Percentiles rank a stretch among this genome's conserved stretches.
Conservation (phyloP, 2,888 invertebrate species). For the Portevinia maculata region DNA sequence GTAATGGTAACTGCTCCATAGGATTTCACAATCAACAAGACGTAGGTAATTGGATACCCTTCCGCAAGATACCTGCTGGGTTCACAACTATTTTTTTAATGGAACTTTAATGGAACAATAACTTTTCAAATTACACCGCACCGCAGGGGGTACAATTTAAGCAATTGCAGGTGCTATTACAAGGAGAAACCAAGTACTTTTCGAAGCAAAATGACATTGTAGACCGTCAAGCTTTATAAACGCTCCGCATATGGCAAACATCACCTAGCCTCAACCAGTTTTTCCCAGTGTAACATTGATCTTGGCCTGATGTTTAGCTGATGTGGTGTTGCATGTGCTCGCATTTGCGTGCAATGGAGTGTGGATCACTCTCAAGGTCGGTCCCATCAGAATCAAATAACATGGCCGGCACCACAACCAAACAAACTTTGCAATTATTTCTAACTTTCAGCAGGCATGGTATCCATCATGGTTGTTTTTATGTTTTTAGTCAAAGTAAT, state of each 20-base stretch:
- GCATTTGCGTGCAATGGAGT: background rate
- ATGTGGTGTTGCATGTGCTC: background rate
- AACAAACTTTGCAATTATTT: slow-evolving; percentile 11
- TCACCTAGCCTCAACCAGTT: slow-evolving; percentile 10
- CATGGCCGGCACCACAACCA: slow-evolving; percentile 3
- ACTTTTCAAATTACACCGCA: background rate
- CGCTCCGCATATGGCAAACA: background rate
- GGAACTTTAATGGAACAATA: background rate
- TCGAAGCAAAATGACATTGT: background rate
- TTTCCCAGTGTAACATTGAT: slow-evolving; percentile 32
- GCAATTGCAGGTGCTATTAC: slow-evolving; percentile 9
- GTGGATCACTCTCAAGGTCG: slow-evolving; percentile 27
- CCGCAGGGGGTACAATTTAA: background rate
- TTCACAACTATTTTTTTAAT: background rate
- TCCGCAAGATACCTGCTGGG: background rate
- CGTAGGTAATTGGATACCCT: background rate
- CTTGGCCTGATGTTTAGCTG: slow-evolving; percentile 6
- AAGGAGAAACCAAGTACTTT: slow-evolving; percentile 13
- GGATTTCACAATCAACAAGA: slow-evolving; percentile 2
- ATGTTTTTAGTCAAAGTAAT: slow-evolving; percentile 27
- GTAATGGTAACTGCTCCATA: background rate
- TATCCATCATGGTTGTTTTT: slow-evolving; percentile 36
- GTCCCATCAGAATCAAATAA: slow-evolving; percentile 28
- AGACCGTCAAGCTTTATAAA: slow-evolving; percentile 1
- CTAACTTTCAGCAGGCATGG: slow-evolving; percentile 5